Conservation (phyloP, 2,113 vertebrate genomes). For the Thryonomys swinderianus region DNA sequence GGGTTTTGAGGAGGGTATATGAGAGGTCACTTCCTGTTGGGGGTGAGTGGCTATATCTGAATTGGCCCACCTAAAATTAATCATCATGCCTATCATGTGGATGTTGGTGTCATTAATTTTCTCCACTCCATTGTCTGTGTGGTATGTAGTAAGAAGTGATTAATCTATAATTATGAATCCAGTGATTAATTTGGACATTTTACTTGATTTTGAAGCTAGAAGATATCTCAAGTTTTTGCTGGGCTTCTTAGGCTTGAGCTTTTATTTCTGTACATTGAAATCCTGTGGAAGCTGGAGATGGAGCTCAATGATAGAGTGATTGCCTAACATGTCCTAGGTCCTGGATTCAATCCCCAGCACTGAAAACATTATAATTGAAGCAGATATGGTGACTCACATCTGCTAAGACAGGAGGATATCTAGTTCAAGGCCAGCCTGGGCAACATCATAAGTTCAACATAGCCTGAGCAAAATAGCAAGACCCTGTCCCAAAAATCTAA, state of each 20-base stretch:
- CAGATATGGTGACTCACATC: neutral
- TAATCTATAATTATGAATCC: neutral
- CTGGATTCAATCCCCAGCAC: too few species aligned
- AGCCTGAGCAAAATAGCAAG: neutral
- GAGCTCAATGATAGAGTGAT: neutral
- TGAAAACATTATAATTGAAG: neutral
- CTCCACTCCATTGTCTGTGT: neutral
- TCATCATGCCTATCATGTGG: neutral
- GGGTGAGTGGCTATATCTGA: neutral
- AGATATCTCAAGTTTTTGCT: neutral
- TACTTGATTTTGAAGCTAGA: constrained; percentile 3
- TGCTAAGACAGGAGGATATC: neutral
- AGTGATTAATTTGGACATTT: neutral
- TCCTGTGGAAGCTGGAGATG: neutral
- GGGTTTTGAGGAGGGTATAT: neutral
- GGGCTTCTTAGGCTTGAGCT: neutral
- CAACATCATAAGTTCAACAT: neutral
- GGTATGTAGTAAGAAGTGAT: neutral
- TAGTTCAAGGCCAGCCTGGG: neutral
- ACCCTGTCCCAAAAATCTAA: neutral
- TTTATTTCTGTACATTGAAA: neutral
- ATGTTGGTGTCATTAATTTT: neutral
- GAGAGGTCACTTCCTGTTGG: neutral
- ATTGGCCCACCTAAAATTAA: neutral
- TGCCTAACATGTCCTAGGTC: neutral